Evolutionary conservation across 2,888 invertebrate species (phyloP).

Genomic region (Eretmocerus hayati): DNA sequence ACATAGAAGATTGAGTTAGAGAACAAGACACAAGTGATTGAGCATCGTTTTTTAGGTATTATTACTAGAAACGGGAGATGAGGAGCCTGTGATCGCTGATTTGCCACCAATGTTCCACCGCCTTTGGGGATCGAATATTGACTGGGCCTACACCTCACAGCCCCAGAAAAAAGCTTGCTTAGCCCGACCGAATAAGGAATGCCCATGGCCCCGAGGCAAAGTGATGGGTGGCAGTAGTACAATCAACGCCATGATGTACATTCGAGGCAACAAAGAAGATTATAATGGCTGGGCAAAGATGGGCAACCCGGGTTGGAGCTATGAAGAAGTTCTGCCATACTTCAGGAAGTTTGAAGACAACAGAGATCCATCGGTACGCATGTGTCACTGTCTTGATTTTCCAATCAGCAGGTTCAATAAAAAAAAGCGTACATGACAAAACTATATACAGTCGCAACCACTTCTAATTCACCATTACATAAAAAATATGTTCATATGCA

Average conservation of each 20-base stretch:
- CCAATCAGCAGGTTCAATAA: too few species aligned
- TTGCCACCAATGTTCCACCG: constrained; percentile 64
- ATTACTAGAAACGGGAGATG: constrained; percentile 69
- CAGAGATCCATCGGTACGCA: neutral
- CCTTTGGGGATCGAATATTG: constrained; percentile 62
- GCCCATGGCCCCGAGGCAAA: constrained; percentile 69
- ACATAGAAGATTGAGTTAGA: too few species aligned
- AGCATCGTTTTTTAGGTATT: constrained; percentile 51
- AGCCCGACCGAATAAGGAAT: constrained; percentile 45
- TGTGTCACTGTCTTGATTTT: too few species aligned
- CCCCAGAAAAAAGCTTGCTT: constrained; percentile 55
- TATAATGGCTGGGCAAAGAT: constrained; percentile 71
- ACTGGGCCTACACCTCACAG: constrained; percentile 61
- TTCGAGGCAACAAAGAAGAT: constrained; percentile 72
- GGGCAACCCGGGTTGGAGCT: constrained; percentile 77
- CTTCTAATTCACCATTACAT: too few species aligned
- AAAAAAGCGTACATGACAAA: too few species aligned
- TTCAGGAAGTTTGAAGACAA: constrained; percentile 54
- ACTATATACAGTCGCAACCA: too few species aligned
- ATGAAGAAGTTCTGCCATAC: constrained; percentile 51
- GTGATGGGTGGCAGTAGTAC: constrained; percentile 76
- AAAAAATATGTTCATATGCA: too few species aligned
- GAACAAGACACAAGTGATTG: too few species aligned
- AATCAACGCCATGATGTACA: constrained; percentile 77
- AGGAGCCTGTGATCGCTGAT: constrained; percentile 69